Percentiles rank a stretch among this genome's conserved stretches.
Evolutionary conservation across 2,797 vertebrate species (phyloP).

Genomic region (Acomys russatus): DNA sequence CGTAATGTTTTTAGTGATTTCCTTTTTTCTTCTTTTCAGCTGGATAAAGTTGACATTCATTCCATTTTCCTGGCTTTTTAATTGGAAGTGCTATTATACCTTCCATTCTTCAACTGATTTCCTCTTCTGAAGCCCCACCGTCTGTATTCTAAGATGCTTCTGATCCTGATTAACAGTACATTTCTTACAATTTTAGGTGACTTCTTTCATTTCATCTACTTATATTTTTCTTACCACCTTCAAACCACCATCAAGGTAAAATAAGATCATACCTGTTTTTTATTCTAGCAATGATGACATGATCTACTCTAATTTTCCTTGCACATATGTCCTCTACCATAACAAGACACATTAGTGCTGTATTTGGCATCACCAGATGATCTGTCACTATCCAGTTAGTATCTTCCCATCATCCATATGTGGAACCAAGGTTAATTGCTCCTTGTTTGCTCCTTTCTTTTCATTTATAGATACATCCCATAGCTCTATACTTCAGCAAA

Average conservation of each 20-base stretch:
- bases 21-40: background rate
- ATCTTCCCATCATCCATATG: background rate
- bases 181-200: background rate
- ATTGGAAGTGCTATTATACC: background rate
- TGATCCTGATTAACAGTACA: background rate
- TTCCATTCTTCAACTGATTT: background rate
- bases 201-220: background rate
- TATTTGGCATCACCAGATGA: background rate
- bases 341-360: background rate
- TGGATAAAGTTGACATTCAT: background rate
- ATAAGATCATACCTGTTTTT: background rate
- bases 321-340: background rate
- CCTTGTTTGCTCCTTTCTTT: background rate
- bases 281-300: background rate
- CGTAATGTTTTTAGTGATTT: background rate
- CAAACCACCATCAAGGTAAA: background rate
- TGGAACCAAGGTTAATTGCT: background rate
- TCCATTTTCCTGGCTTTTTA: background rate
- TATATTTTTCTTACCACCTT: background rate
- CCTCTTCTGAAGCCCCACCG: background rate
- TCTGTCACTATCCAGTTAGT: background rate
- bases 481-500: background rate
- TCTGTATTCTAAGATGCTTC: background rate
- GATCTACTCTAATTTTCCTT: background rate
- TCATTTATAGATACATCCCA: background rate